phyloP scores from a whole-genome alignment of 2,113 vertebrate genomes.

The Triplophysa siluroides region DNA sequence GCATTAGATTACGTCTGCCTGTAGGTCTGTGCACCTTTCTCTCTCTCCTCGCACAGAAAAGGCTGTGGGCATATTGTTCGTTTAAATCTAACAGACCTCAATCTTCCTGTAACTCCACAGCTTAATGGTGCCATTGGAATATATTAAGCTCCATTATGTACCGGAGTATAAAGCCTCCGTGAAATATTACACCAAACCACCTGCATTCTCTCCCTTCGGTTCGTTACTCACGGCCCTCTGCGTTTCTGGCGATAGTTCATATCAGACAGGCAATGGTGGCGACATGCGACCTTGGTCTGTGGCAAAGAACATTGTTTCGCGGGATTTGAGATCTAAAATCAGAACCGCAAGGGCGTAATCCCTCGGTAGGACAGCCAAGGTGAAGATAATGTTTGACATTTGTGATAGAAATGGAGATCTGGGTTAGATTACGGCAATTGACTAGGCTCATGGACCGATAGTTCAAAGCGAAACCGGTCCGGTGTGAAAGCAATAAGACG shows the following conservation, averaged over 20 bases:
- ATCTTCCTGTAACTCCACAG: conserved; percentile 48
- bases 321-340: not conserved
- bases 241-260: not conserved
- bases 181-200: conserved; percentile 13
- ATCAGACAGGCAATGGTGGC: not conserved
- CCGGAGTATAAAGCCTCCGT: conserved; percentile 1
- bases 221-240: not conserved
- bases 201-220: not conserved
- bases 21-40: conserved; percentile 11
- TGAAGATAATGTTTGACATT: not conserved
- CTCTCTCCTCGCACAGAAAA: conserved; percentile 3
- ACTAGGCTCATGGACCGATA: not conserved
- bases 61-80: conserved; percentile 44
- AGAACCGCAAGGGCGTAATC: not conserved
- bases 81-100: conserved; percentile 53
- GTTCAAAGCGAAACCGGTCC: not conserved
- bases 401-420: not conserved
- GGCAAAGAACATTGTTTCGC: not conserved
- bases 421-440: not conserved
- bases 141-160: conserved; percentile 32
- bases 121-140: conserved; percentile 47
- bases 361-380: not conserved
- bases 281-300: conserved; percentile 23
- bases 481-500: not conserved
- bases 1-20: conserved; percentile 44